These are phyloP conservation scores for Andrena chrysosceles DNA, from an alignment of 2,888 invertebrate genomes.

Conservation along the genomic window DNA sequence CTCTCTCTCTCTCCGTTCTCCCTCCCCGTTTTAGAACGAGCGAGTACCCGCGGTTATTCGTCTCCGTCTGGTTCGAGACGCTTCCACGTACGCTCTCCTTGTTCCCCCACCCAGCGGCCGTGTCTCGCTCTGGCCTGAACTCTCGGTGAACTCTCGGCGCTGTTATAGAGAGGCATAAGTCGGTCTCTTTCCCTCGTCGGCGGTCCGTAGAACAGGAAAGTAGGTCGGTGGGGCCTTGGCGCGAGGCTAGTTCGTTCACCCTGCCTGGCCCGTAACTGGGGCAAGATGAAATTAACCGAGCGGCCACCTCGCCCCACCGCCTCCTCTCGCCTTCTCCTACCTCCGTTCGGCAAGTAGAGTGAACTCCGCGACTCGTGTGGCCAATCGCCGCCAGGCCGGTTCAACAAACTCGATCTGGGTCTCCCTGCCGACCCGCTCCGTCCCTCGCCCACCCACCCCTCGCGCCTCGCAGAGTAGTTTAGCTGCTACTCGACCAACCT, in stretches of 20 bases:
- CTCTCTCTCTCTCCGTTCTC: constrained; percentile 55
- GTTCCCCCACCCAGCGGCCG: constrained; percentile 23
- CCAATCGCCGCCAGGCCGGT: constrained; percentile 82
- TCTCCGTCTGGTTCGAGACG: constrained; percentile 46
- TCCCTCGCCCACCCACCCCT: constrained; percentile 53
- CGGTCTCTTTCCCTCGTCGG: constrained; percentile 67
- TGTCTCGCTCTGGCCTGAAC: constrained; percentile 53
- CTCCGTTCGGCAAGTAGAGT: constrained; percentile 68
- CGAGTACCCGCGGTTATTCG: too few species aligned
- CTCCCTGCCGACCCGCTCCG: constrained; percentile 69
- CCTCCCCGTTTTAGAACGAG: too few species aligned
- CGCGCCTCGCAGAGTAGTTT: constrained; percentile 49
- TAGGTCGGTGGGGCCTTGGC: constrained; percentile 84
- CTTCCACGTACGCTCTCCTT: constrained; percentile 57
- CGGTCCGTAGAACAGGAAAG: constrained; percentile 78
- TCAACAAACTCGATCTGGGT: constrained; percentile 84
- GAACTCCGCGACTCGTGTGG: constrained; percentile 79
- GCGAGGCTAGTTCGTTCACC: constrained; percentile 88
- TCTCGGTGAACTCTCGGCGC: constrained; percentile 51
- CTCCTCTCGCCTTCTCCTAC: constrained; percentile 53
- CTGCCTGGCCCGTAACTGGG: constrained; percentile 87
- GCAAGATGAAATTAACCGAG: constrained; percentile 88
- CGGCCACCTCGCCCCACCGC: constrained; percentile 66
- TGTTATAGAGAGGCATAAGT: constrained; percentile 28
- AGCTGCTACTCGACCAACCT: constrained; percentile 66